Evolutionary conservation across 1,140 invertebrate genomes (phyloP), one percentile per base, ranked within the genome.

Genomic region (Microvelia longipes): DNA sequence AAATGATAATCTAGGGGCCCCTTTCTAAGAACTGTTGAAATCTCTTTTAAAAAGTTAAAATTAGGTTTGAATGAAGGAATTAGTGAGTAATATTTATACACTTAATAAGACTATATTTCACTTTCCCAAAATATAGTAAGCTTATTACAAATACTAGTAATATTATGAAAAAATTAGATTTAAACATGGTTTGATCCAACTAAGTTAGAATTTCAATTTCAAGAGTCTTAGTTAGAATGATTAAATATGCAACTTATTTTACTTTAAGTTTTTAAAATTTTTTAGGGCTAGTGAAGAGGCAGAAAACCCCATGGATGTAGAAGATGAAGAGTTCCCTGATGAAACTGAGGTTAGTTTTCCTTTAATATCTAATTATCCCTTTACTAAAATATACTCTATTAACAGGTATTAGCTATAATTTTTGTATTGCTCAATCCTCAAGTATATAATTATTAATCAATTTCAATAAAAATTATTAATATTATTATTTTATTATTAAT

Each of bases 301-400:
- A 19, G 76, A 77, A 67, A 75, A 73, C n/a, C n/a, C n/a, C n/a
- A n/a, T n/a, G 25, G 73, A 75, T 30, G 69, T 71, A 27, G 75
- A 75, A 67, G 76, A 77, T 71, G 73, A 74, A 62, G 73, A 73
- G 30, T 74, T 77, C 63, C 64, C 74, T 64, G 75, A 71, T 71
- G 77, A 76, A 70, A 73, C 75, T 30, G 70, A 72, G 27, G 66
- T 60, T n/a, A n/a, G n/a, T n/a, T n/a, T n/a, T n/a, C n/a, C n/a
- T n/a, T n/a, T n/a, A n/a, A n/a, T n/a, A n/a, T n/a, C n/a, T n/a
- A n/a, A n/a, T n/a, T n/a, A n/a, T n/a, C n/a, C n/a, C n/a, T n/a
- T n/a, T n/a, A n/a, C n/a, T n/a, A n/a, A n/a, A n/a, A n/a, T n/a
- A n/a, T n/a, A n/a, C n/a, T n/a, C n/a, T n/a, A n/a, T n/a, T n/a